phyloP scores from a whole-genome alignment of 2,888 invertebrate species.

The Trichopria drosophilae region DNA sequence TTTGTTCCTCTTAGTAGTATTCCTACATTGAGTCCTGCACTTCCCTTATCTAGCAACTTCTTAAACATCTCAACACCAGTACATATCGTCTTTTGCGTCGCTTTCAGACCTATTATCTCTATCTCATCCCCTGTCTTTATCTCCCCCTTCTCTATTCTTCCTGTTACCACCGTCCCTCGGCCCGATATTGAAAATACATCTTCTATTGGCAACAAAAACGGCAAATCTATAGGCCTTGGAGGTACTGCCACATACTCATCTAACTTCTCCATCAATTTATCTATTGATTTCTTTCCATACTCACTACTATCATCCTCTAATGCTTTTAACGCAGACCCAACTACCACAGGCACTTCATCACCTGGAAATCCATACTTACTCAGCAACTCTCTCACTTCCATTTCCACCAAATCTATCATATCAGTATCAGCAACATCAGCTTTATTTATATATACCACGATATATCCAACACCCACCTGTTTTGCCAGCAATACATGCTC shows the following conservation, averaged over 20 bases:
- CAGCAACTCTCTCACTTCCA: slow-evolving; percentile 85
- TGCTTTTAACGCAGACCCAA: slow-evolving; percentile 83
- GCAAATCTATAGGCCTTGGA: slow-evolving; percentile 48
- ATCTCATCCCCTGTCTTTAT: slow-evolving; percentile 74
- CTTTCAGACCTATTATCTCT: slow-evolving; percentile 76
- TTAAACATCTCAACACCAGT: slow-evolving; percentile 60
- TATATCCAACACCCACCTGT: slow-evolving; percentile 77
- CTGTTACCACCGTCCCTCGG: slow-evolving; percentile 84
- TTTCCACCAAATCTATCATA: slow-evolving; percentile 66
- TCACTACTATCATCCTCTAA: slow-evolving; percentile 68
- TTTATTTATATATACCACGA: slow-evolving; percentile 88
- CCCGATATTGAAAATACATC: slow-evolving; percentile 82
- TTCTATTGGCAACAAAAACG: slow-evolving; percentile 84
- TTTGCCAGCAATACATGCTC: slow-evolving; percentile 87
- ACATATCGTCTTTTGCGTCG: slow-evolving; percentile 67
- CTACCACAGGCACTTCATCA: slow-evolving; percentile 70
- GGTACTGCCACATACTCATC: slow-evolving; percentile 71
- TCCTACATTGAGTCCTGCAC: slow-evolving; percentile 87
- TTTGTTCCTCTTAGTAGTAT: slow-evolving; percentile 74
- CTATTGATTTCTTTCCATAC: slow-evolving; percentile 73
- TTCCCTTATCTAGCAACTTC: slow-evolving; percentile 67
- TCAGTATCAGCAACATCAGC: slow-evolving; percentile 61
- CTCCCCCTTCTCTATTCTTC: slow-evolving; percentile 75
- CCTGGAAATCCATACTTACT: slow-evolving; percentile 84
- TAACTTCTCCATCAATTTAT: slow-evolving; percentile 69